Base-by-base conservation (phyloP, 1,140 invertebrate genomes). In the Dufourea novaeangliae region DNA sequence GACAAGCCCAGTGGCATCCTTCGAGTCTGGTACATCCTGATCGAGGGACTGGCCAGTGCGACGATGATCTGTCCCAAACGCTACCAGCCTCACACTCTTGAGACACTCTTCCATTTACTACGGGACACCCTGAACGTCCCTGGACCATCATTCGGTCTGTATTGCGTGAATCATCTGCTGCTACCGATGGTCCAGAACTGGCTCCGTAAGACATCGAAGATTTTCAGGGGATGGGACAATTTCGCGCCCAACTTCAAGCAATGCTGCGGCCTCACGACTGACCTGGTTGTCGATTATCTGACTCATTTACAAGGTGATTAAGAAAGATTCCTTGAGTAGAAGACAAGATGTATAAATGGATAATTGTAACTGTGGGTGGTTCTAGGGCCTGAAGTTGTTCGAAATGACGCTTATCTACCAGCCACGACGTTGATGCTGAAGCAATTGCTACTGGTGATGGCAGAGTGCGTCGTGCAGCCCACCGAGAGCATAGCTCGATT, bases 131-230 rank as follows among this genome's bases (percentile, higher is more conserved):
- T 97, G 5, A 93, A 95, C 34, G 94, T 95, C 34, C 97, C 95
- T 84, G 97, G 97, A 64, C 95, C 96, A 5, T 94, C 96, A 62
- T 98, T 98, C 92, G 97, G 96, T 1, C 93, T 98, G 63, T 97
- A 97, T 88, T 98, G 97, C 92, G 95, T 98, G 14, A 98, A 98
- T 88, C 97, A 98, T 88, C 90, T 98, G 52, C 91, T 98, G 2
- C 92, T 99, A 68, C 97, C 97, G 0, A 97, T 96, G 92, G 95
- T 98, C 17, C 97, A 98, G 92, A 95, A 95, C 80, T 98, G 97
- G 97, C 89, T 98, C 59, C 93, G 97, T 12, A 95, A 96, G 87
- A 94, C 94, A 0, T 92, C 92, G 6, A 94, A 94, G 82, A 94
- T 96, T 66, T 94, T 95, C 73, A 94, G 95, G 75, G 94, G 94